These are phyloP conservation scores for Parapristionchus giblindavisi DNA, from an alignment of 2,888 invertebrate genomes.

Conservation along the genomic window DNA sequence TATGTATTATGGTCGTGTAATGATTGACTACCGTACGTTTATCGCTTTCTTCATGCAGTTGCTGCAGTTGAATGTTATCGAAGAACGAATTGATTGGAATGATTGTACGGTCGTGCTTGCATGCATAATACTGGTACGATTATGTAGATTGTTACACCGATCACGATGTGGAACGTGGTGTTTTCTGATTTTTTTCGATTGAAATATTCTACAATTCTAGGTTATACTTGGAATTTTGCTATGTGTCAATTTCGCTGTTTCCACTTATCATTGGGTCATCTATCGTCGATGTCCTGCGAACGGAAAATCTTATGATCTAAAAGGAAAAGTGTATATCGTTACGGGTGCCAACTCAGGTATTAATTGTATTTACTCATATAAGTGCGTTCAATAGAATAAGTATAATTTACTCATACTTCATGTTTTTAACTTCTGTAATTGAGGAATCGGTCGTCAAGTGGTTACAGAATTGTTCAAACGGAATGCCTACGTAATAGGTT, in stretches of 20 bases:
- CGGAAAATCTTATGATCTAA: conserved; percentile 5
- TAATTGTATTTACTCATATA: not conserved
- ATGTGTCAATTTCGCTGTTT: not conserved
- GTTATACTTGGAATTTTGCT: too few species aligned
- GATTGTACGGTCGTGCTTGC: too few species aligned
- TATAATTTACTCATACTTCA: not conserved
- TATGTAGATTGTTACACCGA: too few species aligned
- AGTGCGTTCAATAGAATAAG: not conserved
- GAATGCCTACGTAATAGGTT: not conserved
- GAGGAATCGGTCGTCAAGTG: conserved; percentile 16
- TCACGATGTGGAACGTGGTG: too few species aligned
- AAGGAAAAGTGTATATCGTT: not conserved
- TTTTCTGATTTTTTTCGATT: too few species aligned
- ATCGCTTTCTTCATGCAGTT: too few species aligned
- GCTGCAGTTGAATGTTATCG: too few species aligned
- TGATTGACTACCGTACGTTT: too few species aligned
- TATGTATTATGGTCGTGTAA: too few species aligned
- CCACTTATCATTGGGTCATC: not conserved
- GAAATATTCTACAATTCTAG: too few species aligned
- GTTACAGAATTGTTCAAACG: conserved; percentile 1
- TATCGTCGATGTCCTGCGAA: not conserved
- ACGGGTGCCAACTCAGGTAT: conserved; percentile 19
- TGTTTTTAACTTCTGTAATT: not conserved
- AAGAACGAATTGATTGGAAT: too few species aligned
- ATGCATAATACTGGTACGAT: too few species aligned